Conservation (phyloP, 2,113 vertebrate species). For the Neotragus moschatus region DNA sequence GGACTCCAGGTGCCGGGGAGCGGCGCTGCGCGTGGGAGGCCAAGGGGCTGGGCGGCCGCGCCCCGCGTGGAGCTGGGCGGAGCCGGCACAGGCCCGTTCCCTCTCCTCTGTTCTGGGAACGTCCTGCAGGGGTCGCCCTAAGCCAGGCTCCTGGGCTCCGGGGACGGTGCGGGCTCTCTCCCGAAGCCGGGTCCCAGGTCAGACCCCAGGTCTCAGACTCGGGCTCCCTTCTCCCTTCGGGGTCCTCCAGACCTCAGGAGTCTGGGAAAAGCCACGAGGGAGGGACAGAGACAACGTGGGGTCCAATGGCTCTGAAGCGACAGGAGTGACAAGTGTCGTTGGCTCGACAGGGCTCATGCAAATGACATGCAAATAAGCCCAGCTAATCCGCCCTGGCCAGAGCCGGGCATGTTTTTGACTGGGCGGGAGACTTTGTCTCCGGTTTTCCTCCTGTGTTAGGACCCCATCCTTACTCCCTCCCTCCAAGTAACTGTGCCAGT, state of each 20-base stretch:
- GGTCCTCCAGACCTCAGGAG: background rate
- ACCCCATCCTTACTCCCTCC: background rate
- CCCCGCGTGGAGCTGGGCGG: background rate
- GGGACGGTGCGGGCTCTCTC: rapidly evolving
- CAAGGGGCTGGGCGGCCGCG: rapidly evolving
- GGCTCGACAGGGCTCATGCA: background rate
- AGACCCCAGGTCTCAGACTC: background rate
- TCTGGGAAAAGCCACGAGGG: background rate
- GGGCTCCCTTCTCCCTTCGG: background rate
- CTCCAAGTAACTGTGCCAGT: background rate
- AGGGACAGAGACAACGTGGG: background rate
- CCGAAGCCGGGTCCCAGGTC: background rate
- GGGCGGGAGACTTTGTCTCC: background rate
- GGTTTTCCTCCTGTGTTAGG: background rate
- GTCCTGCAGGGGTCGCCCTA: slow-evolving; percentile 65
- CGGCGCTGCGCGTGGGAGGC: background rate
- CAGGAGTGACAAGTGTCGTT: background rate
- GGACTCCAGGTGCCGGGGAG: background rate
- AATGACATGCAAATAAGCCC: background rate
- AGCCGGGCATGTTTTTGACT: background rate
- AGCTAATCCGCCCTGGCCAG: background rate
- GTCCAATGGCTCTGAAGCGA: background rate
- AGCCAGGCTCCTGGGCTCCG: background rate
- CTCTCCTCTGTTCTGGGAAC: background rate
- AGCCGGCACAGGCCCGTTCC: background rate